Base-by-base conservation (phyloP, 2,888 invertebrate species). In the Eupeodes latifasciatus region DNA sequence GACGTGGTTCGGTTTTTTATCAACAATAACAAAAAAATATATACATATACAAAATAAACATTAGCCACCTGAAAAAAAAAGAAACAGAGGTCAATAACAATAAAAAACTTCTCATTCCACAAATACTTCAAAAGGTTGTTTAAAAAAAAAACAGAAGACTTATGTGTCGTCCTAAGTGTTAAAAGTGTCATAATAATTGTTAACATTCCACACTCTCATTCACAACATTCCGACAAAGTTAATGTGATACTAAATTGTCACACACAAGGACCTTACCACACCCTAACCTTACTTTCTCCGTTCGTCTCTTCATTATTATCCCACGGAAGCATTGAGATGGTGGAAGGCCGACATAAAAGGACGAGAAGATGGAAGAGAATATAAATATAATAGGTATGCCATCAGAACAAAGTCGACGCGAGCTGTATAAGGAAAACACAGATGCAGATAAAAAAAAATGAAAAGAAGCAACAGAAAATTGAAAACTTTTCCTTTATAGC, bases 1-100 rank as follows among this genome's bases (percentile, higher is more conserved):
- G 96, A 95, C 95, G 95, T 95, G 96, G 95, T 81, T 85, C 14
- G 2, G 4, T 49, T 14, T 12, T n/a, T n/a, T 53, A 49, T 27
- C 61, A n/a, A 34, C 44, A 11, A 62, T 7, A 55, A 16, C 2
- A 47, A 55, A 7, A 49, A 16, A 44, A 47, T 44, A 12, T 4
- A 19, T 16, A 10, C 11, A 44, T 44, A 10, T 16, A 51, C n/a
- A 67, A 34, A 57, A 69, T 5, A 10, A 2, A 44, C 34, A 19
- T 2, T 27, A 72, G n/a, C 5, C 36, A 72, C 62, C 79, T 62
- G 69, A 71, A 71, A 59, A 72, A 57, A 27, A 79, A 67, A 59
- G 11, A 59, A 72, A 62, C 27, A 79, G 61, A 59, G 12, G 44
- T 59, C 44, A 72, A 57, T 72, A 40, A 74, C 16, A 75, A 53